These are phyloP conservation scores for Anniella stebbinsi DNA, from an alignment of 2,797 vertebrate genomes.

Conservation along the genomic window DNA sequence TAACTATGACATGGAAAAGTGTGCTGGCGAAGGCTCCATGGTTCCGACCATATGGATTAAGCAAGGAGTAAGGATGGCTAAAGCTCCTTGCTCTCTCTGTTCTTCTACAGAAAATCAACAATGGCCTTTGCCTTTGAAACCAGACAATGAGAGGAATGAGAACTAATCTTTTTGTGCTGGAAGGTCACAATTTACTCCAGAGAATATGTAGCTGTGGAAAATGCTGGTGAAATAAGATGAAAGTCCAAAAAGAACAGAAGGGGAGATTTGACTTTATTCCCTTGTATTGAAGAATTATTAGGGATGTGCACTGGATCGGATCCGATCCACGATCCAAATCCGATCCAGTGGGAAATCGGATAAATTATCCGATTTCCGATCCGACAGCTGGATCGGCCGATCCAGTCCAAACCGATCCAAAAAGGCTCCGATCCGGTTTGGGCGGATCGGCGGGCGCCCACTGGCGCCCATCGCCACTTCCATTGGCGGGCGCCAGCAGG, in stretches of 20 bases:
- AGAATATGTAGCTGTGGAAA: conserved; percentile 56
- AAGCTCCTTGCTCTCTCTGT: not conserved
- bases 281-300: conserved; percentile 43
- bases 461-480: too few species aligned
- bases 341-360: too few species aligned
- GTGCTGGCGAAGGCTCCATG: not conserved
- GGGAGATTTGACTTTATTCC: conserved; percentile 53
- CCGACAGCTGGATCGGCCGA: too few species aligned
- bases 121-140: conserved; percentile 27
- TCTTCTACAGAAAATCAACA: conserved; percentile 21
- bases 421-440: too few species aligned
- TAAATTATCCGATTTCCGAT: too few species aligned
- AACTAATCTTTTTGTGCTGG: conserved; percentile 54
- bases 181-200: conserved; percentile 33
- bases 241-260: conserved; percentile 39
- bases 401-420: too few species aligned
- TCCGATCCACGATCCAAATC: too few species aligned
- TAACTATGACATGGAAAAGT: not conserved
- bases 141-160: not conserved
- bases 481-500: too few species aligned
- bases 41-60: not conserved
- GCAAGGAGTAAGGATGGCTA: not conserved
- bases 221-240: conserved; percentile 28
- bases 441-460: too few species aligned
- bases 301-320: too few species aligned